Percentiles rank a stretch among this genome's conserved stretches.
Conservation (phyloP, 2,797 vertebrate species). For the Intellagama lesueurii region DNA sequence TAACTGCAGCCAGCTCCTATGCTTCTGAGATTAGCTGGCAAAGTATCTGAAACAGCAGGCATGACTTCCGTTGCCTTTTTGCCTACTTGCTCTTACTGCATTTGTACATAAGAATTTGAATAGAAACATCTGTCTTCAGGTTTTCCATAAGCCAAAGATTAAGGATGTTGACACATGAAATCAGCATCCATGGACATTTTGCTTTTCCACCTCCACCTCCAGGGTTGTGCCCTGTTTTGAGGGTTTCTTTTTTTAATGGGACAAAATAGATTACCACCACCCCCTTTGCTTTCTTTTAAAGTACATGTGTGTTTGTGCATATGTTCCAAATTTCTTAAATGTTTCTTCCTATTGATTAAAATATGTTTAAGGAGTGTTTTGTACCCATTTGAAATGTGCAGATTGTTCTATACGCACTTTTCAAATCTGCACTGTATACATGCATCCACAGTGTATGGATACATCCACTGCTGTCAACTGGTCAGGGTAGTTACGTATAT, state of each 20-base stretch:
- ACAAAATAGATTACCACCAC: not conserved
- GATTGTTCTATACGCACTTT: not conserved
- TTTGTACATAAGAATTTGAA: not conserved
- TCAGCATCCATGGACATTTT: not conserved
- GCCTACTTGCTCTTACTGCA: not conserved
- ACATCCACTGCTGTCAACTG: not conserved
- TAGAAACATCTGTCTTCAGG: not conserved
- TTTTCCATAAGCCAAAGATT: not conserved
- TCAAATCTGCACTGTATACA: not conserved
- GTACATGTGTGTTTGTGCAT: not conserved
- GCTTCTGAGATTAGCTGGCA: slow-evolving; percentile 30
- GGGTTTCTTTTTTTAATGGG: not conserved
- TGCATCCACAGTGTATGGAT: not conserved
- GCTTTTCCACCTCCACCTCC: not conserved
- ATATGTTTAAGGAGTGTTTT: not conserved
- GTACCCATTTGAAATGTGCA: not conserved
- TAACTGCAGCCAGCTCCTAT: not conserved
- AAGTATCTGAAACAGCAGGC: not conserved
- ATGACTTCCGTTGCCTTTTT: not conserved
- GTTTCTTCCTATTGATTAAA: not conserved
- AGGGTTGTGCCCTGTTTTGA: not conserved
- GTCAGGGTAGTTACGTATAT: no score
- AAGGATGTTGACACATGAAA: not conserved
- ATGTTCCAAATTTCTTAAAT: not conserved
- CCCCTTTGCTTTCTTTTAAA: not conserved